Percentiles rank a stretch among this genome's conserved stretches.
Evolutionary conservation across 2,888 invertebrate genomes (phyloP).

Genomic region (Brachyptera risi): DNA sequence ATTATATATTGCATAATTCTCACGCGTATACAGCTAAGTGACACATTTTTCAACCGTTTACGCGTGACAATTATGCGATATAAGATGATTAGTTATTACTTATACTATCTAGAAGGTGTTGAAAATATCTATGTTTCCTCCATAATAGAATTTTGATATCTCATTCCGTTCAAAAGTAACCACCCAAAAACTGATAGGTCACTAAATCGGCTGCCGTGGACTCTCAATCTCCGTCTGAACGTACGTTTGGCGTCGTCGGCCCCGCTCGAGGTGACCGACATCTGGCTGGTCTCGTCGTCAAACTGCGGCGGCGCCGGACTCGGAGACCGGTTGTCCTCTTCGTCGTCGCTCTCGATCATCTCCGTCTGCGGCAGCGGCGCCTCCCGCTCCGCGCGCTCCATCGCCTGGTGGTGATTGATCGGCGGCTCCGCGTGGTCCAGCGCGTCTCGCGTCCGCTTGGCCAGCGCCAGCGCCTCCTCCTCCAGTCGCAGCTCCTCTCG

Average conservation of each 20-base stretch:
- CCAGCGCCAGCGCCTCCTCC: constrained; percentile 38
- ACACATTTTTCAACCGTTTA: no score
- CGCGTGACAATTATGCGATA: no score
- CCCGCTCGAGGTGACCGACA: constrained; percentile 30
- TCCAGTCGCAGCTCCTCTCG: constrained; percentile 47
- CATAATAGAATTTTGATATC: no score
- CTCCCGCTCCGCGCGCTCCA: constrained; percentile 32
- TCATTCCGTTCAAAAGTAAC: no score
- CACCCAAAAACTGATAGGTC: no score
- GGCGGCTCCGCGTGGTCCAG: constrained; percentile 21
- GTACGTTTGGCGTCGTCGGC: constrained; percentile 23
- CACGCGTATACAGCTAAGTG: no score
- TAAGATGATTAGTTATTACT: no score
- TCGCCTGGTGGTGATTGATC: not conserved
- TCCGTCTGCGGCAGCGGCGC: constrained; percentile 32
- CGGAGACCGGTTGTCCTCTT: constrained; percentile 35
- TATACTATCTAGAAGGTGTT: no score
- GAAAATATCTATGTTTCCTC: no score
- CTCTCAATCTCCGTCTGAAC: no score
- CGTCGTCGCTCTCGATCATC: constrained; percentile 24
- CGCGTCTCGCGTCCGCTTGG: constrained; percentile 31
- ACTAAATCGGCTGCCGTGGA: no score
- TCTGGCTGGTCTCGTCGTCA: constrained; percentile 30
- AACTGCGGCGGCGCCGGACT: constrained; percentile 38
- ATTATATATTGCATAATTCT: no score